Base-by-base conservation (phyloP, 2,113 vertebrate species). In the Meles meles region DNA sequence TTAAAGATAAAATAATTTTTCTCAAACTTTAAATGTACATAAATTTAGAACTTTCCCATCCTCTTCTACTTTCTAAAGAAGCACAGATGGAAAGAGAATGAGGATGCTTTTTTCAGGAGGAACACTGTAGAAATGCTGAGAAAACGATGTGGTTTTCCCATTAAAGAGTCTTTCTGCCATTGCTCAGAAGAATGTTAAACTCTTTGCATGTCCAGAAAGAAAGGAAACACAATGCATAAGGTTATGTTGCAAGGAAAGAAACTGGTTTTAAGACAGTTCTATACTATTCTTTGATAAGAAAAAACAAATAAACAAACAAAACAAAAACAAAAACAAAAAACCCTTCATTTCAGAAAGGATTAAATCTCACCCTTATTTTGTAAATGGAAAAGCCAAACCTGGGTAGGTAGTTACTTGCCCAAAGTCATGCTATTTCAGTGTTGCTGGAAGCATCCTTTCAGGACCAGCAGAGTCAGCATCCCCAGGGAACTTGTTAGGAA, bases 31-130 rank as follows among this genome's bases (percentile, higher is more conserved):
- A 42, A 59, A 81, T 74, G 29, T 80, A 31, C 39, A 21, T 85
- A 55, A n/a, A 55, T 92, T 1, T 37, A 52, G 27, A 88, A 20
- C 5, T 69, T 93, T 65, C 6, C 13, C 34, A 67, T 79, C 29
- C 79, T 74, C 6, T 18, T 44, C 21, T 17, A n/a, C 67, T 91
- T 95, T 92, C 52, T 79, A 76, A 93, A 77, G 85, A 92, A 95
- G 65, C 6, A 67, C 23, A 71, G 23, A 44, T 7, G 11, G 14
- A 63, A 93, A 79, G 27, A 42, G 15, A 81, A 42, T 20, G 14
- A 52, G 9, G n/a, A 63, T 88, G 65, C 17, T 47, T 93, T 89
- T 90, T 49, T 69, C 47, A 27, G 21, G 61, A 92, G 20, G 37
- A 81, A 59, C n/a, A 67, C 6, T 47, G 18, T 61, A 82, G 44